Base-by-base conservation (phyloP, 2,888 invertebrate genomes). In the Nezara viridula region DNA sequence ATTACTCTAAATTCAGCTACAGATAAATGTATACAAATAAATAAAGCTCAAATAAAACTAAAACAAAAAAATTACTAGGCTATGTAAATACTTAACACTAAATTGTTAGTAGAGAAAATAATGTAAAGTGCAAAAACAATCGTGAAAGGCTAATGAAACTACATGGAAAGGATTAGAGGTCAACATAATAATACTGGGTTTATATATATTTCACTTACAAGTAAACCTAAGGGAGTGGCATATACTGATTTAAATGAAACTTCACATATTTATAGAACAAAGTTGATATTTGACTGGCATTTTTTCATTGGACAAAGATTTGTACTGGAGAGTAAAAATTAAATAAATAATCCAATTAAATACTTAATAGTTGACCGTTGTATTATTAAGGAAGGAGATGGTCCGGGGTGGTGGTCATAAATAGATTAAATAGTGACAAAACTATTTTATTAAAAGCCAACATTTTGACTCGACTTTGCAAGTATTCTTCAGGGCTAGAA, bases 1-100 rank as follows among this genome's bases (percentile, higher is more conserved):
- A 86, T 86, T 52, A 52, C 50, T 10, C 86, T 86, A 52, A n/a
- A n/a, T 52, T 50, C 32, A 86, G n/a, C 50, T 86, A 86, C 50
- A 52, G 66, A 37, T 73, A 73, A 73, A 37, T 73, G 16, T 37
- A 37, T 37, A 37, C 5, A 73, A 73, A 73, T 73, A 73, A 73
- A 73, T 37, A 37, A 73, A 73, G 37, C 66, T 73, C 32, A 37
- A 37, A 73, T 37, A 21, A 27, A 3, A 73, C 12, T 16, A 32
- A 19, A 37, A 73, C 27, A 7, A 37, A 73, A 73, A 37, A 73
- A 73, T 37, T 37, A 37, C 32, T 73, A 73, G 7, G 3, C 66
- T 73, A 60, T 12, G 27, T 10, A 44, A 10, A 73, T 73, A 1
- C 21, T 32, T 37, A 37, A 37, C 7, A 14, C 66, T 73, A 73